These are phyloP conservation scores for Pyrgus malvae DNA, from an alignment of 2,888 invertebrate species.

Conservation along the genomic window DNA sequence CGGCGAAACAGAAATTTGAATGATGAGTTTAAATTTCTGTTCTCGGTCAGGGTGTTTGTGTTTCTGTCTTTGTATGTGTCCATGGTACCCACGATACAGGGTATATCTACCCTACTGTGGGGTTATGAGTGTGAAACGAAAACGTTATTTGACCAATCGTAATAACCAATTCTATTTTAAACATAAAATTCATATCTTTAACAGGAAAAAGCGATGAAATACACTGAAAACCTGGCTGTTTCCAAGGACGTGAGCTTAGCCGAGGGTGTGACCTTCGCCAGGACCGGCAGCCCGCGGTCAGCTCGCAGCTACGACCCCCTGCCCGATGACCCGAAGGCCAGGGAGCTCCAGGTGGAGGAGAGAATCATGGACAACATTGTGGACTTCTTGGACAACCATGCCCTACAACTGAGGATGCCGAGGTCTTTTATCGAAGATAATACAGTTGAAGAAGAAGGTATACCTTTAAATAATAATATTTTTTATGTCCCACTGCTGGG, in stretches of 20 bases:
- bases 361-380: slow-evolving; percentile 73
- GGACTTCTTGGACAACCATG: slow-evolving; percentile 71
- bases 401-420: slow-evolving; percentile 71
- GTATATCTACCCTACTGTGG: too few species aligned
- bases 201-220: slow-evolving; percentile 76
- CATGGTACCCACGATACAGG: too few species aligned
- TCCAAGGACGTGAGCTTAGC: slow-evolving; percentile 64
- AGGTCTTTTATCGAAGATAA: slow-evolving; percentile 71
- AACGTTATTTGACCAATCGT: too few species aligned
- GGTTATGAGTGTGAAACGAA: too few species aligned
- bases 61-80: too few species aligned
- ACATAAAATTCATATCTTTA: too few species aligned
- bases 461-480: too few species aligned
- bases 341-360: slow-evolving; percentile 68
- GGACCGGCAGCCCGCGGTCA: slow-evolving; percentile 67
- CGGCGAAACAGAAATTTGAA: too few species aligned
- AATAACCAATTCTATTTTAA: too few species aligned
- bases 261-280: slow-evolving; percentile 68
- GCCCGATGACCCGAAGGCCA: slow-evolving; percentile 66
- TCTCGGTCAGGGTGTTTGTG: too few species aligned
- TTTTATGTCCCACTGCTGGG: too few species aligned
- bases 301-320: slow-evolving; percentile 71
- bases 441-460: slow-evolving; percentile 74
- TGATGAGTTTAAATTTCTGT: too few species aligned
- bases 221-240: slow-evolving; percentile 69